Evolutionary conservation across 2,797 vertebrate species (phyloP), one percentile per base, ranked within the genome.

Genomic region (Oreonectes daqikongensis): DNA sequence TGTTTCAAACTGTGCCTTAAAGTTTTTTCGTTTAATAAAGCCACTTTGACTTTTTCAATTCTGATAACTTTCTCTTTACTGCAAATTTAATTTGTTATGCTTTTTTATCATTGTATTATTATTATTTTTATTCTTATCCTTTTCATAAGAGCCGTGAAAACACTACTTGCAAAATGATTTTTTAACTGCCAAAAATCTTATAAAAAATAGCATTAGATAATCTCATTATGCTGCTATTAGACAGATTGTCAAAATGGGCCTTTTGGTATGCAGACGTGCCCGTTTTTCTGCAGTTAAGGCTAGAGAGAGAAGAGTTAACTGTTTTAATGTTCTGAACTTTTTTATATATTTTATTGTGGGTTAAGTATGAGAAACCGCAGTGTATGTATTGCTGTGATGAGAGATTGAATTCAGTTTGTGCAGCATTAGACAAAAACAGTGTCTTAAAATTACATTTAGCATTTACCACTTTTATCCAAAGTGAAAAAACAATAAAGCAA

Each of bases 1-100:
- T 52, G 65, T 75, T 68, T 48, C 30, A 79, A 79, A 77, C 26
- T 71, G 69, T 84, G 70, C 80, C 69, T 79, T 81, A 24, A 78
- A 22, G 24, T 77, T 15, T 63, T 74, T 77, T 66, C 63, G 28
- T 77, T 78, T 57, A 78, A 78, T 65, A 71, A 71, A 20, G 38
- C 12, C 28, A 46, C 59, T 71, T 17, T n/a, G 35, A 53, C 40
- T 69, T 32, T 5, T 53, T 71, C 12, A 22, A 50, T 30, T n/a
- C n/a, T n/a, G n/a, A n/a, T n/a, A n/a, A n/a, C n/a, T n/a, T n/a
- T n/a, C n/a, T n/a, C n/a, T n/a, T n/a, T n/a, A n/a, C n/a, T n/a
- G n/a, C n/a, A n/a, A n/a, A n/a, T n/a, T n/a, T n/a, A n/a, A n/a
- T n/a, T n/a, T n/a, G n/a, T n/a, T n/a, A n/a, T n/a, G n/a, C n/a